A percentile compares a stretch with the other conserved stretches of the same genome.
phyloP scores from a whole-genome alignment of 2,113 vertebrate species.

The Mustelus asterias region DNA sequence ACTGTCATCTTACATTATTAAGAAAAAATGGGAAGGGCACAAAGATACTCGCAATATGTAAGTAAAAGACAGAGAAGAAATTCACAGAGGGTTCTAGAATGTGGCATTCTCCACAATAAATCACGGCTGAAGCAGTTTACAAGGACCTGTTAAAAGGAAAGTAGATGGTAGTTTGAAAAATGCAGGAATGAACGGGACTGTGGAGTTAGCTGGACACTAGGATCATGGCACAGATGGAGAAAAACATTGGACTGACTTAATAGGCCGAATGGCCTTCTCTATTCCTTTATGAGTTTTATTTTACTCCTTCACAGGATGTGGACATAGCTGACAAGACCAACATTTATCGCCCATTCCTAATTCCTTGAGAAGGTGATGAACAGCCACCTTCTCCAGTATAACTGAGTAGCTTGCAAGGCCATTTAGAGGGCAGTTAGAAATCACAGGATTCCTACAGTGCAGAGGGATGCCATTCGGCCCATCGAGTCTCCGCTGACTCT shows the following conservation, averaged over 20 bases:
- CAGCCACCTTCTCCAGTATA: too few species aligned
- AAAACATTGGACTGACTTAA: background rate
- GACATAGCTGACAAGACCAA: too few species aligned
- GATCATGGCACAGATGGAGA: background rate
- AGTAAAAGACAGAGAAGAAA: background rate
- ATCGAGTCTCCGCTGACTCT: too few species aligned
- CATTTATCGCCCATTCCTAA: too few species aligned
- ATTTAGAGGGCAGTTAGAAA: background rate
- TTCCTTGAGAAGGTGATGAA: too few species aligned
- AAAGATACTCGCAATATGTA: background rate
- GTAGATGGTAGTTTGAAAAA: background rate
- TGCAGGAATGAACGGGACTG: background rate
- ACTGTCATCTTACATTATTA: background rate
- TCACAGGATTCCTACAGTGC: background rate
- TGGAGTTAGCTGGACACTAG: background rate
- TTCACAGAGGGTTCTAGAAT: background rate
- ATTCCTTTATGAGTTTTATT: background rate
- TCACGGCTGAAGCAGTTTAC: background rate
- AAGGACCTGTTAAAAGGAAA: background rate
- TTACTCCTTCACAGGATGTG: too few species aligned
- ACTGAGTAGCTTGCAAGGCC: too few species aligned
- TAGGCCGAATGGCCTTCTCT: background rate
- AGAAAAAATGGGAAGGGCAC: background rate
- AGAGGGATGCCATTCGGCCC: too few species aligned
- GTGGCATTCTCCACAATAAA: background rate